Evolutionary conservation across 1,140 invertebrate genomes (phyloP).

Genomic region (Leptinotarsa undecemlineata): DNA sequence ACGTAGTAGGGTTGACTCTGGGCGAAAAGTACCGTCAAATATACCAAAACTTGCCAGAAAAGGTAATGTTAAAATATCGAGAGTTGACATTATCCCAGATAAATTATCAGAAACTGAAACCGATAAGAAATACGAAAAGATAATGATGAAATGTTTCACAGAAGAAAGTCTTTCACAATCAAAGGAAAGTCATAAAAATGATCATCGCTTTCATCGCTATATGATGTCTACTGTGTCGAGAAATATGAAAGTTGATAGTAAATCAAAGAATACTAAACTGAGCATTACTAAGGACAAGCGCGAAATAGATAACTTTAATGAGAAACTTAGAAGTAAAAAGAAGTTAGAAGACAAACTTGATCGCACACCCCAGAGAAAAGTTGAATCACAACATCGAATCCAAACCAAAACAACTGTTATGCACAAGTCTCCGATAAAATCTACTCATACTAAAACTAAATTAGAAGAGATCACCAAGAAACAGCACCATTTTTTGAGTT

Average conservation of each 20-base stretch:
- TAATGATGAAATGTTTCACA: conserved; percentile 35
- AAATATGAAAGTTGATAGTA: conserved; percentile 56
- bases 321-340: conserved; percentile 39
- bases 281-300: conserved; percentile 42
- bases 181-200: conserved; percentile 37
- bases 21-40: too few species aligned
- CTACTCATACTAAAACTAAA: conserved; percentile 33
- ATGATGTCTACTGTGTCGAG: conserved; percentile 58
- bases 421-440: conserved; percentile 29
- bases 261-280: conserved; percentile 29
- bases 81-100: conserved; percentile 9
- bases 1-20: neutral
- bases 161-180: conserved; percentile 9
- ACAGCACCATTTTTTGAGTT: neutral
- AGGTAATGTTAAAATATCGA: conserved; percentile 18
- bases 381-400: too few species aligned
- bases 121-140: conserved; percentile 34
- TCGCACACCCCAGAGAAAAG: conserved; percentile 20
- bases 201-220: conserved; percentile 51
- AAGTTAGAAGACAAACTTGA: conserved; percentile 29
- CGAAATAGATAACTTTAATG: conserved; percentile 45
- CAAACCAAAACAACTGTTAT: neutral
- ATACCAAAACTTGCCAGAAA: conserved; percentile 15
- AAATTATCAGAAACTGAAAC: conserved; percentile 17
- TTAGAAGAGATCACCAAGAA: neutral